Conservation (phyloP, 2,113 vertebrate species). For the human region GRCh38 chr5:4307001-4307500, state of each 20-base stretch:
- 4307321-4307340: accelerated
- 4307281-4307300: accelerated
- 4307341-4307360: accelerated
- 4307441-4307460: not conserved
- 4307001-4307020: not conserved
- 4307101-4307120: not conserved
- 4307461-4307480: not conserved
- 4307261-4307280: not conserved
- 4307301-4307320: accelerated
- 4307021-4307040: not conserved
- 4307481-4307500: not conserved
- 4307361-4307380: not conserved
- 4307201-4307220: not conserved
- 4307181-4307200: not conserved
- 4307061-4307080: accelerated
- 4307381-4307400: accelerated
- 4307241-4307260: not conserved
- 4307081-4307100: not conserved
- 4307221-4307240: not conserved
- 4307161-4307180: not conserved
- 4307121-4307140: no score
- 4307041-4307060: no score
- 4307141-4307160: not conserved
- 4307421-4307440: accelerated
- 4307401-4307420: accelerated